Evolutionary conservation across 2,888 invertebrate species (phyloP).

Genomic region (Stenoptilia bipunctidactyla): DNA sequence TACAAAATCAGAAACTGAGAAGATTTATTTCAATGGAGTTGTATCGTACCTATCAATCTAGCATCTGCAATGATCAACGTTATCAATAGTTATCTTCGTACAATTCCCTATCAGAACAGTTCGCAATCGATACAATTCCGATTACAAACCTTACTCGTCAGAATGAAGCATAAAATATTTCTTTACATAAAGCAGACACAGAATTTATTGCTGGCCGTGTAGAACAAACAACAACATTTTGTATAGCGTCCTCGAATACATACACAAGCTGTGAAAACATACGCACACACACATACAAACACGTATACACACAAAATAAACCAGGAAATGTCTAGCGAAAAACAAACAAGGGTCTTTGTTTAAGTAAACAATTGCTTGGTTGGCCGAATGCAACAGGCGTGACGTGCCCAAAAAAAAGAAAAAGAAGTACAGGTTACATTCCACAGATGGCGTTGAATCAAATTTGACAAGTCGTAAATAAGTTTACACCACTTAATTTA

Average conservation of each 20-base stretch:
- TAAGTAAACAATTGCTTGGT: conserved; percentile 65
- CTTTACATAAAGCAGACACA: conserved; percentile 11
- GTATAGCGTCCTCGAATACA: conserved; percentile 51
- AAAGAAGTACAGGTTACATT: conserved; percentile 42
- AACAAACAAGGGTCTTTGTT: conserved; percentile 72
- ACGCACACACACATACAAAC: conserved; percentile 35
- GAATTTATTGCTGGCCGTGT: conserved; percentile 54
- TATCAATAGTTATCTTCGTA: no score
- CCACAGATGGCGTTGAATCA: conserved; percentile 35
- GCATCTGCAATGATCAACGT: no score
- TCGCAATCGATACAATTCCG: background rate
- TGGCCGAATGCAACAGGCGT: conserved; percentile 62
- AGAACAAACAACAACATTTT: conserved; percentile 61
- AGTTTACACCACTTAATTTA: conserved; percentile 16
- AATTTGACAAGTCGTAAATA: background rate
- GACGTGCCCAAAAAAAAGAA: conserved; percentile 52
- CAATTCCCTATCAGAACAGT: no score
- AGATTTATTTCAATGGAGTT: no score
- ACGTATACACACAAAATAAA: conserved; percentile 62
- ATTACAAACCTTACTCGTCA: conserved; percentile 6
- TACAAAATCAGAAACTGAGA: no score
- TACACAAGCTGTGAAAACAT: conserved; percentile 61
- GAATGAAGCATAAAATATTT: conserved; percentile 12
- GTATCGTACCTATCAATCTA: no score
- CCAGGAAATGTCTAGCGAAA: conserved; percentile 72